These are phyloP conservation scores for Pristionchus arcanus DNA, from an alignment of 2,888 invertebrate genomes.

Conservation along the genomic window DNA sequence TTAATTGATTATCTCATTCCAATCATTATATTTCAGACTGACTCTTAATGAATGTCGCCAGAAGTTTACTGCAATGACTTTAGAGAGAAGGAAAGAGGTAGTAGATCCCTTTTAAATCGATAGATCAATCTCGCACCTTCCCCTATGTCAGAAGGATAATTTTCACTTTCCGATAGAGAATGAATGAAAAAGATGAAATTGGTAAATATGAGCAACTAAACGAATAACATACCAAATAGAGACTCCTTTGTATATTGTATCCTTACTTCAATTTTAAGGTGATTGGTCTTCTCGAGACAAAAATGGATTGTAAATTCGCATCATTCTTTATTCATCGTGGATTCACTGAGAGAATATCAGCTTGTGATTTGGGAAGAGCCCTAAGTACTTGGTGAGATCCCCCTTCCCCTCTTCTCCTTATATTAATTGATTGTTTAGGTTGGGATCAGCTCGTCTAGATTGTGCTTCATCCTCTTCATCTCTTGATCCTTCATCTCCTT, in stretches of 20 bases:
- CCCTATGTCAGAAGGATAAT: no score
- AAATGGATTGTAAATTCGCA: slow-evolving; percentile 68
- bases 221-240: no score
- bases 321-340: slow-evolving; percentile 74
- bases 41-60: slow-evolving; percentile 72
- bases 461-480: neutral
- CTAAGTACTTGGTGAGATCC: slow-evolving; percentile 59
- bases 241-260: neutral
- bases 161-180: no score
- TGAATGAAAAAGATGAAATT: no score
- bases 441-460: slow-evolving; percentile 16
- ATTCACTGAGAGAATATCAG: slow-evolving; percentile 66
- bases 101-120: neutral
- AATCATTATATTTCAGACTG: slow-evolving; percentile 62
- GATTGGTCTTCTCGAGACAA: slow-evolving; percentile 68
- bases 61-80: slow-evolving; percentile 67
- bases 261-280: slow-evolving; percentile 7
- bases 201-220: no score
- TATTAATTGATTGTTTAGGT: neutral
- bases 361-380: slow-evolving; percentile 73
- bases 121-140: neutral
- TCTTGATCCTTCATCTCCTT: neutral
- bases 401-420: neutral
- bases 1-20: no score
- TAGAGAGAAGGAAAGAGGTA: slow-evolving; percentile 69